phyloP scores from a whole-genome alignment of 1,140 invertebrate genomes.

The Bombus sylvicola region DNA sequence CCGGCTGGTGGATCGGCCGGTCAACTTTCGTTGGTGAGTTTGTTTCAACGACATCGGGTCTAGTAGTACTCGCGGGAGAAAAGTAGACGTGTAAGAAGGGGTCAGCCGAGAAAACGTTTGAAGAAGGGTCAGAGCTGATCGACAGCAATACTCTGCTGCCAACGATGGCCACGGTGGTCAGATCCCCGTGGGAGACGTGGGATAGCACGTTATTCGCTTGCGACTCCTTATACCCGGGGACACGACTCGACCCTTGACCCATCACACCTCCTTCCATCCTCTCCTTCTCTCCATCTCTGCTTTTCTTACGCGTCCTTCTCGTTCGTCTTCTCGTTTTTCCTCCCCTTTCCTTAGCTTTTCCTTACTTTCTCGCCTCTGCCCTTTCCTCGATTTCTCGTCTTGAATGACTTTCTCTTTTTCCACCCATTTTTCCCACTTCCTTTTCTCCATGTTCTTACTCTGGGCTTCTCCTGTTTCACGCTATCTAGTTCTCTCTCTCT shows the following conservation, averaged over 20 bases:
- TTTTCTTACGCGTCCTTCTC: background rate
- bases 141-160: slow-evolving; percentile 47
- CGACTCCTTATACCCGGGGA: slow-evolving; percentile 67
- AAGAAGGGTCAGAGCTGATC: slow-evolving; percentile 65
- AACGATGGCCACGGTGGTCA: slow-evolving; percentile 56
- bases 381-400: background rate
- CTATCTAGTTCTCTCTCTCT: too few species aligned
- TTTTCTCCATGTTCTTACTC: background rate
- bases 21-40: slow-evolving; percentile 46
- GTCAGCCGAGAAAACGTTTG: slow-evolving; percentile 60
- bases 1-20: slow-evolving; percentile 4
- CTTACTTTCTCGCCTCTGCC: too few species aligned
- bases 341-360: background rate
- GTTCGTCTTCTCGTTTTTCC: background rate
- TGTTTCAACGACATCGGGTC: slow-evolving; percentile 56
- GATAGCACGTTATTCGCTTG: slow-evolving; percentile 69
- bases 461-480: background rate
- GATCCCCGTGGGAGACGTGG: slow-evolving; percentile 65
- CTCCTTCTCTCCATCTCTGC: background rate
- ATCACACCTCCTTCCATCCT: slow-evolving; percentile 1
- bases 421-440: background rate
- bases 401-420: slow-evolving; percentile 29
- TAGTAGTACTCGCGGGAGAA: slow-evolving; percentile 66
- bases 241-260: slow-evolving; percentile 59
- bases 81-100: slow-evolving; percentile 50